A percentile compares a stretch with the other conserved stretches of the same genome.
Evolutionary conservation across 2,797 vertebrate genomes (phyloP).

Genomic region (Schizothorax lantsangensis): DNA sequence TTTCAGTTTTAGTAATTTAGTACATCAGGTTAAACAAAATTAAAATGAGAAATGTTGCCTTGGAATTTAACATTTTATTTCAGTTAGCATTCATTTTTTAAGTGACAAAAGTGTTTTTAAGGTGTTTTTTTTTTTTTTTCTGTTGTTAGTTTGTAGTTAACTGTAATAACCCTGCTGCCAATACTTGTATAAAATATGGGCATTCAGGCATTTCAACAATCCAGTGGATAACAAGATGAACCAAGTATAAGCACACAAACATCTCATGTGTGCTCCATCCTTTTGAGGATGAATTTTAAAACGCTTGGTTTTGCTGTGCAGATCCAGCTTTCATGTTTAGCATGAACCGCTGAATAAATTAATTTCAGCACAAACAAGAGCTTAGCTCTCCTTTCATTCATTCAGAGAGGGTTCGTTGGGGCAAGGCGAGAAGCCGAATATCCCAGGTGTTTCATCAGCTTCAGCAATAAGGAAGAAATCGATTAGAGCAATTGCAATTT

Average conservation of each 20-base stretch:
- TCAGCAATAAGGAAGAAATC: slow-evolving; percentile 35
- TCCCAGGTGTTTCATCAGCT: slow-evolving; percentile 43
- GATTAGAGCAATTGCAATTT: slow-evolving; percentile 20
- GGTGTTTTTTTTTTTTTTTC: not conserved
- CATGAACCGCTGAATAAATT: slow-evolving; percentile 21
- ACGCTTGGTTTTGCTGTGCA: not conserved
- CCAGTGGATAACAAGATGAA: slow-evolving; percentile 4
- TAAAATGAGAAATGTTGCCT: not conserved
- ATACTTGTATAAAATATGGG: not conserved
- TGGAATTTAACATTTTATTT: not conserved
- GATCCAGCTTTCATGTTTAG: slow-evolving; percentile 38
- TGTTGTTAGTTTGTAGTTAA: not conserved
- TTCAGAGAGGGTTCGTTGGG: slow-evolving; percentile 32
- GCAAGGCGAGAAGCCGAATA: slow-evolving; percentile 4
- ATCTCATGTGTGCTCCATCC: not conserved
- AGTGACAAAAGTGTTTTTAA: not conserved
- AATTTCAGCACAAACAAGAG: slow-evolving; percentile 37
- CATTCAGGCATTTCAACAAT: not conserved
- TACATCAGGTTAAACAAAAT: not conserved
- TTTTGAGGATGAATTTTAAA: slow-evolving; percentile 14
- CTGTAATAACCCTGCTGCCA: not conserved
- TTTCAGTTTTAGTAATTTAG: not conserved
- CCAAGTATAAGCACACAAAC: not conserved
- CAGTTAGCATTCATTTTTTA: not conserved
- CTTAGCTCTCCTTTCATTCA: slow-evolving; percentile 26